Conservation (phyloP, 1,140 invertebrate species). For the Trissolcus basalis region DNA sequence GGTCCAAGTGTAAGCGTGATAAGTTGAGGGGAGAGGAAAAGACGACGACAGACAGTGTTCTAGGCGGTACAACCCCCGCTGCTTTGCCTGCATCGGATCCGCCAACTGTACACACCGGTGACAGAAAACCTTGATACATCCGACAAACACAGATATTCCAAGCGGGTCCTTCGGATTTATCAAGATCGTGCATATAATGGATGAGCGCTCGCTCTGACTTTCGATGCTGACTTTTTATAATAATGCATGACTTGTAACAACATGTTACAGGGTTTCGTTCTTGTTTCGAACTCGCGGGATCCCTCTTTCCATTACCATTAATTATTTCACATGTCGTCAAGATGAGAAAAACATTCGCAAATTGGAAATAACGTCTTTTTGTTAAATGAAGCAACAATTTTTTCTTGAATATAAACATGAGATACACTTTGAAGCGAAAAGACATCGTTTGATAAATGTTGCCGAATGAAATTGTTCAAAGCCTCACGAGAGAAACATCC, state of each 20-base stretch:
- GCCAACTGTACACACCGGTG: constrained; percentile 57
- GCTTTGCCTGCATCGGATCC: constrained; percentile 51
- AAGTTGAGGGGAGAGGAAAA: constrained; percentile 56
- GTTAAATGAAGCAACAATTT: too few species aligned
- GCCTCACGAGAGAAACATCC: too few species aligned
- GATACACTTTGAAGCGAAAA: too few species aligned
- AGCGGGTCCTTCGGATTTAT: constrained; percentile 68
- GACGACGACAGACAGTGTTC: constrained; percentile 48
- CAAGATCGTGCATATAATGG: constrained; percentile 70
- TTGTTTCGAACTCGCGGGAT: too few species aligned
- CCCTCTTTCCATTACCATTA: too few species aligned
- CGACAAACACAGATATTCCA: constrained; percentile 70
- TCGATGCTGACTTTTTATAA: constrained; percentile 63
- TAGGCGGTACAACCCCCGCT: constrained; percentile 48
- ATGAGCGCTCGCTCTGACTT: constrained; percentile 60
- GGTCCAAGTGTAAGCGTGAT: constrained; percentile 50
- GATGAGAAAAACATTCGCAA: too few species aligned
- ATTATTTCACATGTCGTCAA: too few species aligned
- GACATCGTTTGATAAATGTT: too few species aligned
- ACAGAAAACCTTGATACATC: constrained; percentile 72
- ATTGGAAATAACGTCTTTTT: too few species aligned
- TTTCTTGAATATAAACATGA: too few species aligned
- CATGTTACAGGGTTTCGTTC: too few species aligned
- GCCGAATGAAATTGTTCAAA: too few species aligned
- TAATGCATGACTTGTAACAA: constrained; percentile 51